phyloP scores from a whole-genome alignment of 2,113 vertebrate genomes.

The Merops nubicus region DNA sequence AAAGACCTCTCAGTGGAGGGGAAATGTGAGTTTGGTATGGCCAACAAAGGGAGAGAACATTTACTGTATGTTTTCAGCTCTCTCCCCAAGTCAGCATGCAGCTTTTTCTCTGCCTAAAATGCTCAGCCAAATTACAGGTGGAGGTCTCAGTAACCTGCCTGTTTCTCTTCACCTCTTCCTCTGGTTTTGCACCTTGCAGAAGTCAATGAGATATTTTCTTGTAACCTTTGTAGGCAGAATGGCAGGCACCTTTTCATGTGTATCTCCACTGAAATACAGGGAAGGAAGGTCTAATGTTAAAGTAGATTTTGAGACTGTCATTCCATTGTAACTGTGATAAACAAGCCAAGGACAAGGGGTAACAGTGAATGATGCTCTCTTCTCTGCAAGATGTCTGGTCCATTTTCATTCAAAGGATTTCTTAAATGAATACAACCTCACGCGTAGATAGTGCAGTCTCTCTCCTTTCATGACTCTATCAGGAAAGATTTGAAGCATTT shows the following conservation, averaged over 20 bases:
- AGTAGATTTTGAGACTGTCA: background rate
- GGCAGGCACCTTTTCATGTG: background rate
- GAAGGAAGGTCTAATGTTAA: background rate
- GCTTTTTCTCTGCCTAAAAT: background rate
- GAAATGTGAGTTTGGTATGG: background rate
- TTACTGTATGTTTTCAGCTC: background rate
- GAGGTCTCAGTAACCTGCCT: background rate
- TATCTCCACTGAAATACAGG: background rate
- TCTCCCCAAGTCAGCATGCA: background rate
- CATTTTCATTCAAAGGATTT: background rate
- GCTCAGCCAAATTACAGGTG: background rate
- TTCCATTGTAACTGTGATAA: background rate
- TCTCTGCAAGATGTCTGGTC: background rate
- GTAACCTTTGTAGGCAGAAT: background rate
- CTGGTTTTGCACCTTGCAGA: background rate
- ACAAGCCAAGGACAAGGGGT: background rate
- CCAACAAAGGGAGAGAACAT: background rate
- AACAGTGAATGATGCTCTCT: background rate
- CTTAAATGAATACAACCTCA: background rate
- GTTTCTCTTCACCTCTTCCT: background rate
- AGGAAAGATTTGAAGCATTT: background rate
- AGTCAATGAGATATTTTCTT: background rate
- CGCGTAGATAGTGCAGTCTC: background rate
- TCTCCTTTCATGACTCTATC: background rate
- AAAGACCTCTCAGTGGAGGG: background rate